phyloP scores from a whole-genome alignment of 2,113 vertebrate genomes.

The Hippocampus mohnikei region DNA sequence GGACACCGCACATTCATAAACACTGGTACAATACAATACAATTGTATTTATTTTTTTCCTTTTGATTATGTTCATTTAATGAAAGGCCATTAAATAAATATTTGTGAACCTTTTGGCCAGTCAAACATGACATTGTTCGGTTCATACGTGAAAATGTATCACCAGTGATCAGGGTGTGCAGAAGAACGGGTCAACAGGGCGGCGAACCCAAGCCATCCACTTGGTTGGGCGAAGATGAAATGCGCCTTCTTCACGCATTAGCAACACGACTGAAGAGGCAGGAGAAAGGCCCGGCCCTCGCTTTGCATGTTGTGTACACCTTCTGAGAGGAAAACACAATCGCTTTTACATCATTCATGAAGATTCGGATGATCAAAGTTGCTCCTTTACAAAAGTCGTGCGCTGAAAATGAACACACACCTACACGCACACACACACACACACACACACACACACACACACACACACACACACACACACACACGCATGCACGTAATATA shows the following conservation, averaged over 20 bases:
- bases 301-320: conserved; percentile 17
- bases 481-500: neutral
- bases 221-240: neutral
- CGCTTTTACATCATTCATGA: conserved; percentile 52
- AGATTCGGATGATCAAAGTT: conserved; percentile 22
- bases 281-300: neutral
- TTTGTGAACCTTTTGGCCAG: too few relatives aligned
- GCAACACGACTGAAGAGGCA: neutral
- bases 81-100: too few relatives aligned
- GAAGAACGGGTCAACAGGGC: too few relatives aligned
- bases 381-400: neutral
- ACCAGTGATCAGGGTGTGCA: too few relatives aligned
- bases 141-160: too few relatives aligned
- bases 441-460: conserved; percentile 6
- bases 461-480: neutral
- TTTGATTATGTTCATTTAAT: too few relatives aligned
- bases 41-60: too few relatives aligned
- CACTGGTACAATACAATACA: too few relatives aligned
- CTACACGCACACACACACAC: conserved; percentile 7
- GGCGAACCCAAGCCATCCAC: neutral
- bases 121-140: too few relatives aligned
- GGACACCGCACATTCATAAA: too few relatives aligned
- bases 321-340: conserved; percentile 9
- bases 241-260: neutral
- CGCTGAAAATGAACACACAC: neutral